Percentiles rank a stretch among this genome's conserved stretches.
Evolutionary conservation across 1,140 invertebrate genomes (phyloP).

Genomic region (Potamilus streckersoni): DNA sequence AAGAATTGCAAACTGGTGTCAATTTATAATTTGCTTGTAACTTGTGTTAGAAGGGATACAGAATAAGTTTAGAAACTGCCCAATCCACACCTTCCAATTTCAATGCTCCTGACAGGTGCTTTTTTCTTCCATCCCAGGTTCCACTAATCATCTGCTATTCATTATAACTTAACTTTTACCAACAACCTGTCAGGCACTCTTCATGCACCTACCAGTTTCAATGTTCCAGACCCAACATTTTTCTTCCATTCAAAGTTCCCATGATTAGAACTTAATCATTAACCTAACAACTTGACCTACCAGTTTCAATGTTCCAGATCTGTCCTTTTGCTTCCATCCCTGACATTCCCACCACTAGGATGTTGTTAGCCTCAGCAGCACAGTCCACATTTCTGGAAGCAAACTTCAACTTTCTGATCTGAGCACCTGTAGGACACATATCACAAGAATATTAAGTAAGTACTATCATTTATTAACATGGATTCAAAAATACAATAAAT

Average conservation of each 20-base stretch:
- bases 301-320: slow-evolving; percentile 47
- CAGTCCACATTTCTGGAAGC: slow-evolving; percentile 10
- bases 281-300: slow-evolving; percentile 11
- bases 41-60: too few species aligned
- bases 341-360: slow-evolving; percentile 37
- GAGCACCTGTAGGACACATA: too few species aligned
- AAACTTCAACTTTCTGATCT: too few species aligned
- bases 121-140: too few species aligned
- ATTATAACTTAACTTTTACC: too few species aligned
- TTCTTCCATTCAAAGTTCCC: not conserved
- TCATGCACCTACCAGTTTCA: not conserved
- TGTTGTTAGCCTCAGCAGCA: slow-evolving; percentile 45
- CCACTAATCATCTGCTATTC: not conserved
- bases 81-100: not conserved
- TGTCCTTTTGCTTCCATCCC: slow-evolving; percentile 50
- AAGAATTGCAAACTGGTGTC: too few species aligned
- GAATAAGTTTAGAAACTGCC: too few species aligned
- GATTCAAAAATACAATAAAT: too few species aligned
- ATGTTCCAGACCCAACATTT: not conserved
- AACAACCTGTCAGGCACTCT: not conserved
- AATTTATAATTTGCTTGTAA: too few species aligned
- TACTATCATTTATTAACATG: too few species aligned
- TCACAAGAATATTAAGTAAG: too few species aligned
- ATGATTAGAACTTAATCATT: not conserved
- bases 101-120: too few species aligned